Conservation (phyloP, 2,888 invertebrate genomes). For the Leptura quadrifasciata region DNA sequence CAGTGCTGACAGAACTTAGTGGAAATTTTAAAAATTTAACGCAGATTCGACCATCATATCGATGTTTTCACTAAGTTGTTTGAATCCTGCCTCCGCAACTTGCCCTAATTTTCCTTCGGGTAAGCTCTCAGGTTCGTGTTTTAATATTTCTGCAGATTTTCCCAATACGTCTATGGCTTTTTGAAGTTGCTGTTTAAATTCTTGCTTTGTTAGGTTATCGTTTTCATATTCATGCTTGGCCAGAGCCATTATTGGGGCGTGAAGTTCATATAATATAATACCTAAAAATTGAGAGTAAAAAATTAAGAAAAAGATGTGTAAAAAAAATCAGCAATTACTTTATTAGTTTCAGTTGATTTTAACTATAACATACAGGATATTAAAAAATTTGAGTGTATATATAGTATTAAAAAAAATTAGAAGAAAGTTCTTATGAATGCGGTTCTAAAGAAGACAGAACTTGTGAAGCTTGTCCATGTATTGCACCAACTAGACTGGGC, state of each 20-base stretch:
- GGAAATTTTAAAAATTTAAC: slow-evolving; percentile 28
- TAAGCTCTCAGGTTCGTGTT: slow-evolving; percentile 79
- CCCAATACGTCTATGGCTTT: slow-evolving; percentile 80
- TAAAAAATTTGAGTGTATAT: too few relatives aligned
- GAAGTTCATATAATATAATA: slow-evolving; percentile 87
- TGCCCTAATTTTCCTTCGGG: slow-evolving; percentile 81
- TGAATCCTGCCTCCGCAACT: slow-evolving; percentile 76
- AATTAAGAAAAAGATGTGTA: too few relatives aligned
- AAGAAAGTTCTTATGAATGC: too few relatives aligned
- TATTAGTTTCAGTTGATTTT: too few relatives aligned
- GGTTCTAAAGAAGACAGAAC: too few relatives aligned
- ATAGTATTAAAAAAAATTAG: too few relatives aligned
- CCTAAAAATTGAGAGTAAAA: slow-evolving; percentile 72
- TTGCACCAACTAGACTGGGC: too few relatives aligned
- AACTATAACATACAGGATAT: too few relatives aligned
- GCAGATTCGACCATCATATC: slow-evolving; percentile 66
- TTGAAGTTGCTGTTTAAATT: slow-evolving; percentile 79
- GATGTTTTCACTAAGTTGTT: slow-evolving; percentile 68
- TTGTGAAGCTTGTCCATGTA: too few relatives aligned
- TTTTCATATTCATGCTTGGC: slow-evolving; percentile 80
- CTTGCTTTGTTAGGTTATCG: slow-evolving; percentile 77
- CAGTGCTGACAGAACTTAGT: not conserved
- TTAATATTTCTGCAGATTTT: slow-evolving; percentile 80
- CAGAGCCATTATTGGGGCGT: slow-evolving; percentile 84
- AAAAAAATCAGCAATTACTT: too few relatives aligned